These are phyloP conservation scores for Elanus axillaris DNA, from an alignment of 2,113 vertebrate genomes.

Conservation along the genomic window DNA sequence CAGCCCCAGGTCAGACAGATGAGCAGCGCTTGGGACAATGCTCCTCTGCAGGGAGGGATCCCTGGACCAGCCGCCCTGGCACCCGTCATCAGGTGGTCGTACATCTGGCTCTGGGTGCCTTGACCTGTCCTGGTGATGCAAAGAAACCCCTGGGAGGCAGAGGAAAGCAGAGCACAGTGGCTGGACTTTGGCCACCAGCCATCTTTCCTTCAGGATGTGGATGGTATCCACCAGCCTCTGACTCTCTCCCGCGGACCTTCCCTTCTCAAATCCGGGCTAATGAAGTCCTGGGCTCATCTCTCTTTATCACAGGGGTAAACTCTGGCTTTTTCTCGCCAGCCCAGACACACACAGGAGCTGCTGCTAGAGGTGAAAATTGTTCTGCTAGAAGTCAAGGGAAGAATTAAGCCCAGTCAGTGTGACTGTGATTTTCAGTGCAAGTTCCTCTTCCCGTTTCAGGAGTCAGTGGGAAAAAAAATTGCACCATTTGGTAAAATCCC, in stretches of 20 bases:
- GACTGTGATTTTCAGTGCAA: not conserved
- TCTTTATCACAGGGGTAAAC: not conserved
- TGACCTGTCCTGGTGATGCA: accelerated
- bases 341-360: not conserved
- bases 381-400: not conserved
- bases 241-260: not conserved
- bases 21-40: not conserved
- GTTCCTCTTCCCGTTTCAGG: not conserved
- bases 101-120: not conserved
- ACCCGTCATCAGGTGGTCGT: accelerated
- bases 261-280: accelerated
- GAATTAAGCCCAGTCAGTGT: accelerated
- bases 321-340: not conserved
- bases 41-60: not conserved
- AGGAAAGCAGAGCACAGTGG: too few species aligned
- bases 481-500: not conserved
- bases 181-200: not conserved
- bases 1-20: not conserved
- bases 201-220: not conserved
- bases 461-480: accelerated
- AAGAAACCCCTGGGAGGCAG: not conserved
- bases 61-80: not conserved
- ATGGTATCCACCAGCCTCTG: accelerated
- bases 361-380: not conserved
- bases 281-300: not conserved